Conservation (phyloP, 2,797 vertebrate genomes). For the Fistularia commersonii region DNA sequence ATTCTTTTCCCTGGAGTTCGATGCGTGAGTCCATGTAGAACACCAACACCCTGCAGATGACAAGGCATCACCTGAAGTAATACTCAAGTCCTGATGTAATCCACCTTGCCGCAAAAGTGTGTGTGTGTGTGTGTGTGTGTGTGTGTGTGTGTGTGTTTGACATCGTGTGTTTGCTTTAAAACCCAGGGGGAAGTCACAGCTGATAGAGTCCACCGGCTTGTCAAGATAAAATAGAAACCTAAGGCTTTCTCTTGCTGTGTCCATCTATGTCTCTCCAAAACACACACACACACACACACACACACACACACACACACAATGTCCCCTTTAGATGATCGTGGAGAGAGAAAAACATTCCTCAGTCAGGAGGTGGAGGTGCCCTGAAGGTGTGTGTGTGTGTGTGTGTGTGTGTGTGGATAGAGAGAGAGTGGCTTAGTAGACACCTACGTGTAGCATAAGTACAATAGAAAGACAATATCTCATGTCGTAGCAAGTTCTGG, state of each 20-base stretch:
- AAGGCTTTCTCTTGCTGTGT: too few species aligned
- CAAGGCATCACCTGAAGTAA: slow-evolving; percentile 62
- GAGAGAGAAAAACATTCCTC: slow-evolving; percentile 72
- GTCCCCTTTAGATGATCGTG: slow-evolving; percentile 66
- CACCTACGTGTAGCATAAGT: not conserved
- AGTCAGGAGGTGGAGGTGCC: slow-evolving; percentile 55
- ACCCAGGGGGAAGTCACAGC: slow-evolving; percentile 23
- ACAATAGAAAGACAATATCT: slow-evolving; percentile 56
- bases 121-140: slow-evolving; percentile 11
- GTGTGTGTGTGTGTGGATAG: too few species aligned
- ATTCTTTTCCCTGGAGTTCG: slow-evolving; percentile 34
- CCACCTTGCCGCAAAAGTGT: not conserved
- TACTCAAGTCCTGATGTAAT: slow-evolving; percentile 61
- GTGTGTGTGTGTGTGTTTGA: not conserved
- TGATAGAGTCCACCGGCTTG: slow-evolving; percentile 33
- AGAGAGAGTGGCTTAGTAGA: not conserved
- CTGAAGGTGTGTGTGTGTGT: slow-evolving; percentile 48
- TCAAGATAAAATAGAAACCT: not conserved
- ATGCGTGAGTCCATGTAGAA: slow-evolving; percentile 30
- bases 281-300: slow-evolving; percentile 19
- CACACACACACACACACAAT: slow-evolving; percentile 41
- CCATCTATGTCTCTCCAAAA: not conserved
- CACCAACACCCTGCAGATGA: slow-evolving; percentile 54
- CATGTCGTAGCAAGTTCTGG: slow-evolving; percentile 67
- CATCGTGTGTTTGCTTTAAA: slow-evolving; percentile 9